Conservation (phyloP, 1,140 invertebrate species). For the Temnothorax nylanderi region DNA sequence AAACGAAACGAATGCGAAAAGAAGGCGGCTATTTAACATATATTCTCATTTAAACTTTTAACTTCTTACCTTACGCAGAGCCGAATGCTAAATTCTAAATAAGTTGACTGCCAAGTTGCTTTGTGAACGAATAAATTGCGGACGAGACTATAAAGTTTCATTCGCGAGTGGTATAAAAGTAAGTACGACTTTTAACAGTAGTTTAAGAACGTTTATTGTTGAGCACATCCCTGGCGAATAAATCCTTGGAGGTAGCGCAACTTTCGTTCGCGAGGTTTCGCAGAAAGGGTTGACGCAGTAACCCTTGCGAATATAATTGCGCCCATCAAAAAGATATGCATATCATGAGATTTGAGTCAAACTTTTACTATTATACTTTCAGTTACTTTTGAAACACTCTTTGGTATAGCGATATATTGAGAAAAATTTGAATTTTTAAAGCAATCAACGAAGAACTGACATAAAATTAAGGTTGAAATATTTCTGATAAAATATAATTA, state of each 20-base stretch:
- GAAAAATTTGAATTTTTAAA: neutral
- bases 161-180: slow-evolving; percentile 58
- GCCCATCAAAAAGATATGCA: neutral
- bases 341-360: neutral
- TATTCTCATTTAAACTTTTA: slow-evolving; percentile 47
- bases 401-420: neutral
- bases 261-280: slow-evolving; percentile 54
- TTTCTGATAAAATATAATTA: neutral
- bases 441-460: neutral
- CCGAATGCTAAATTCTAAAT: slow-evolving; percentile 37
- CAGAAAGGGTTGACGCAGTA: slow-evolving; percentile 36
- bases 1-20: neutral
- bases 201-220: slow-evolving; percentile 66
- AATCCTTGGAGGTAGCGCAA: slow-evolving; percentile 63
- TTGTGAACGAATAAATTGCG: slow-evolving; percentile 65
- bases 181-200: slow-evolving; percentile 53
- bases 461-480: neutral
- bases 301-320: slow-evolving; percentile 18
- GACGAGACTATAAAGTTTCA: slow-evolving; percentile 62
- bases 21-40: slow-evolving; percentile 17
- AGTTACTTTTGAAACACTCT: neutral
- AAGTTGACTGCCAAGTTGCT: slow-evolving; percentile 26
- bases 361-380: neutral
- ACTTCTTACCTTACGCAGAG: slow-evolving; percentile 30
- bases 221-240: slow-evolving; percentile 68